Evolutionary conservation across 2,888 invertebrate species (phyloP), one percentile per base, ranked within the genome.

Genomic region (Dicyrtomina minuta): DNA sequence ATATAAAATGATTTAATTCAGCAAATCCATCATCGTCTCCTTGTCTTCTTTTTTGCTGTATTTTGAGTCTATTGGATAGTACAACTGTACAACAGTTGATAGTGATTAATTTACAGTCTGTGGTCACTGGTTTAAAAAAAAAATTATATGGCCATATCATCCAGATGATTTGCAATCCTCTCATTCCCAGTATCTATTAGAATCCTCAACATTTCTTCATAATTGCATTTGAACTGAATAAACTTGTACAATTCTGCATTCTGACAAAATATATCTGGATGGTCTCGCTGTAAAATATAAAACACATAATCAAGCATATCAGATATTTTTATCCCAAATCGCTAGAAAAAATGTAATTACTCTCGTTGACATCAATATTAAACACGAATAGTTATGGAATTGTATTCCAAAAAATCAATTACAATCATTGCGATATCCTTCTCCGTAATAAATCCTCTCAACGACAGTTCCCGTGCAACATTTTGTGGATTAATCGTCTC

Each of bases 241-340:
- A 24, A 39, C 44, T 61, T 61, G 26, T 61, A 61, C 24, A 61
- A 41, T 61, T 61, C 61, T 41, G 61, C 61, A 61, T 61, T 61
- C 44, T 44, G 17, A 24, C 24, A 44, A 17, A 44, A 61, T 4
- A 24, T 43, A 46, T 61, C 61, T 2, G 61, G 61, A 26, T 61
- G 61, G 5, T 20, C 44, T 12, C n/a, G 3, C 59, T 59, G 27
- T 10, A 26, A 15, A 58, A 33, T 12, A 20, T 4, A 12, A 46
- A 46, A n/a, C n/a, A n/a, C n/a, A n/a, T n/a, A n/a, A n/a, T n/a
- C n/a, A n/a, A n/a, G n/a, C n/a, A n/a, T n/a, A n/a, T n/a, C n/a
- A n/a, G n/a, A n/a, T n/a, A n/a, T n/a, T n/a, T n/a, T n/a, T n/a
- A n/a, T n/a, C n/a, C n/a, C n/a, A n/a, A n/a, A n/a, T n/a, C n/a